Conservation (phyloP, 2,113 vertebrate genomes). For the Chamaea fasciata region DNA sequence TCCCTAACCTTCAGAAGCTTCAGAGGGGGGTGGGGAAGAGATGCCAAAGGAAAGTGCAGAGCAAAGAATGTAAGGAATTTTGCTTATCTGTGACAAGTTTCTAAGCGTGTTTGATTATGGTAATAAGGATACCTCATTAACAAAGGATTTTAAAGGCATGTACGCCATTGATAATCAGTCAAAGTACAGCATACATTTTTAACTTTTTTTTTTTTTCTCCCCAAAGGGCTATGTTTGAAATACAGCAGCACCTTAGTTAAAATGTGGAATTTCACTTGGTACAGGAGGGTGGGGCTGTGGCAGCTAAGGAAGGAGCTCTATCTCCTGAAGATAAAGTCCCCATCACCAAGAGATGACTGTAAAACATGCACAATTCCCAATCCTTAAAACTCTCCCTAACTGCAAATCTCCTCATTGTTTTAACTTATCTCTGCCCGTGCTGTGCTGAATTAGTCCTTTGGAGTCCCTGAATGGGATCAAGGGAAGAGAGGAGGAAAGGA, state of each 20-base stretch:
- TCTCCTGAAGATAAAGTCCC: background rate
- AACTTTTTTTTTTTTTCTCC: background rate
- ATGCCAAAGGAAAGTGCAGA: constrained; percentile 26
- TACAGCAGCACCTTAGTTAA: background rate
- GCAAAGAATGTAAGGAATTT: constrained; percentile 55
- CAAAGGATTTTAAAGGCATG: constrained; percentile 54
- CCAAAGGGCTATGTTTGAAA: background rate
- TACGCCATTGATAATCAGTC: constrained; percentile 39
- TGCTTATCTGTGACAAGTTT: constrained; percentile 59
- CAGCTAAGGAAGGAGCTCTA: background rate
- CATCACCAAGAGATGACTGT: background rate
- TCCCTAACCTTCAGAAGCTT: constrained; percentile 41
- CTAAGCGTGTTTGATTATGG: constrained; percentile 53
- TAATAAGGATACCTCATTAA: constrained; percentile 52
- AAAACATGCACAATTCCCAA: background rate
- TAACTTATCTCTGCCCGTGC: constrained; percentile 10
- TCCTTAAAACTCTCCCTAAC: constrained; percentile 10
- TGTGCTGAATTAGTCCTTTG: constrained; percentile 50
- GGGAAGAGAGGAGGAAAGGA: background rate
- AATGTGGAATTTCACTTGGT: constrained; percentile 22
- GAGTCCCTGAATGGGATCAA: constrained; percentile 19
- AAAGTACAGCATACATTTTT: background rate
- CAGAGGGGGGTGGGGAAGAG: constrained; percentile 8
- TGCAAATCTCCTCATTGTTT: constrained; percentile 50
- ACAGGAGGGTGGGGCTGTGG: background rate